Base-by-base conservation (phyloP, 2,888 invertebrate species). In the Thelaira solivaga region DNA sequence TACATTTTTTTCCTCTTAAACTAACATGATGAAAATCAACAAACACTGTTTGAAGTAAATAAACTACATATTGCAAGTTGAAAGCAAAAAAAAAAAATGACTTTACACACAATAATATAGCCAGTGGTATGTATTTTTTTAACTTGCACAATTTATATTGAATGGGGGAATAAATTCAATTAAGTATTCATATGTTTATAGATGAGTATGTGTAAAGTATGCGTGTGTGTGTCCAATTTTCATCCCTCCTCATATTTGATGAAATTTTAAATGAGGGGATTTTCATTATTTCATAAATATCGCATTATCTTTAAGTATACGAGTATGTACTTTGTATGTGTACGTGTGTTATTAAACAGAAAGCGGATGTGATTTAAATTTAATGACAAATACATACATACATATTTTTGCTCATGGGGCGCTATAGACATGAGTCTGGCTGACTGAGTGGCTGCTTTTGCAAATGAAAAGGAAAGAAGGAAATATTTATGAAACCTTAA, bases 291-390 rank as follows among this genome's bases (percentile, higher is more conserved):
- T 57, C 47, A 57, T 47, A 47, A 13, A 26, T 41, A 26, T 41
- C 11, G 11, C 20, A 55, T 62, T 36, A 53, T 24, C 11, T 16
- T 36, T 29, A 11, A 26, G 1, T 29, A 41, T 57, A 6, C n/a
- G 16, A 22, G n/a, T 41, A 10, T 59, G 16, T 47, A 22, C 4
- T 1, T 4, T 29, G 16, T 18, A 8, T 31, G 10, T 31, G 24
- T 26, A 26, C 57, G 11, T 34, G 53, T 6, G 18, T 24, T 31
- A 53, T 41, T 68, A 55, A 45, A 69, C 49, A 57, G 29, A 39
- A 71, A 76, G 65, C 69, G 76, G 76, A 76, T 71, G 76, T 76
- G 64, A 71, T 76, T 76, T 51, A 65, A 76, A 47, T 59, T 71
- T 64, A 61, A 74, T 53, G 51, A 29, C 64, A 72, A 45, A 49